Evolutionary conservation across 1,140 invertebrate genomes (phyloP).

Genomic region (Acromyrmex charruanus): DNA sequence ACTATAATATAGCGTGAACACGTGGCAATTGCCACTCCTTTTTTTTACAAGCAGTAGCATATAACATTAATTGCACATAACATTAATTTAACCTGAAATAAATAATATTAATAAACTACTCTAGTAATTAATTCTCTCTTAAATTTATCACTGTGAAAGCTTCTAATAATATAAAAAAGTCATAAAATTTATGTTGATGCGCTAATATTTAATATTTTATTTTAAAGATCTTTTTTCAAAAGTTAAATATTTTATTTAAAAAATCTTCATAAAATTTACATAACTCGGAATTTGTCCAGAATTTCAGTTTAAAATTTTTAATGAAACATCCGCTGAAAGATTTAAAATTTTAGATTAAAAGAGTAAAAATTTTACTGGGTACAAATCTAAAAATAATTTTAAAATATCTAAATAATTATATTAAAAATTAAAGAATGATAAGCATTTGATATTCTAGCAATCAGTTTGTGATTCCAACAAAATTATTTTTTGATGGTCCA

Average conservation of each 20-base stretch:
- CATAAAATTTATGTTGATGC: background rate
- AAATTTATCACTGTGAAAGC: background rate
- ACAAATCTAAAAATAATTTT: too few species aligned
- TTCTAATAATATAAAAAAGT: background rate
- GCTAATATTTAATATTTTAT: background rate
- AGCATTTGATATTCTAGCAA: too few species aligned
- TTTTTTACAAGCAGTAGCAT: background rate
- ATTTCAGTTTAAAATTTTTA: background rate
- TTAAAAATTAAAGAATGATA: too few species aligned
- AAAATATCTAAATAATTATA: too few species aligned
- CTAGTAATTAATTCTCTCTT: background rate
- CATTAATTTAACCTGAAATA: background rate
- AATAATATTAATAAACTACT: background rate
- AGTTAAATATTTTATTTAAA: background rate
- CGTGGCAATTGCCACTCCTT: background rate
- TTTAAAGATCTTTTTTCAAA: background rate
- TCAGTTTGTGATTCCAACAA: too few species aligned
- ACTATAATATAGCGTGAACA: background rate
- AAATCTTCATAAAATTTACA: background rate
- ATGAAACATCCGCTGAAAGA: background rate
- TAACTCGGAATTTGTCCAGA: background rate
- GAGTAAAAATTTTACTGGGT: too few species aligned
- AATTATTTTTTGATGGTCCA: too few species aligned
- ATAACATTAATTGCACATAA: background rate
- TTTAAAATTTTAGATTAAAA: too few species aligned